These are phyloP conservation scores for Drosophila cognata DNA, from an alignment of 2,888 invertebrate species.

Conservation along the genomic window DNA sequence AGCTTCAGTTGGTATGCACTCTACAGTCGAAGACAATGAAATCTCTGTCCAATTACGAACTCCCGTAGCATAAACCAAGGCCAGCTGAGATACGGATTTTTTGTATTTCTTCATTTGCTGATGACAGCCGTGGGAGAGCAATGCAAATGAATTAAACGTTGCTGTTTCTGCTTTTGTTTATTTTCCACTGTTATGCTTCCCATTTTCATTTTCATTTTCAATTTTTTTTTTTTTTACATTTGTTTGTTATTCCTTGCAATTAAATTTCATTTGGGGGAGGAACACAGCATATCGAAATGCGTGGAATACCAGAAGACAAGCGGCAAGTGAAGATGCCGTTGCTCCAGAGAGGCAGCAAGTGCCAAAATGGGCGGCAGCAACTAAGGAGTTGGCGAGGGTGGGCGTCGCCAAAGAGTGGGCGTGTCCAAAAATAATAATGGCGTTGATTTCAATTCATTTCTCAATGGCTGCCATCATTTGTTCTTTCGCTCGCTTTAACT, in stretches of 20 bases:
- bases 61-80: conserved; percentile 42
- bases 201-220: not conserved
- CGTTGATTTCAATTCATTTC: conserved; percentile 72
- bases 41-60: conserved; percentile 55
- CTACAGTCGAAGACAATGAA: conserved; percentile 30
- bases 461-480: conserved; percentile 53
- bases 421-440: conserved; percentile 66
- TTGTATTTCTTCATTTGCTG: conserved; percentile 56
- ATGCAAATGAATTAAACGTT: conserved; percentile 57
- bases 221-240: conserved; percentile 28
- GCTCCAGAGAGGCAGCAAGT: conserved; percentile 12
- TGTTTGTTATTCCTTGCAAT: conserved; percentile 67
- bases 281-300: conserved; percentile 43
- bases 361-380: conserved; percentile 4
- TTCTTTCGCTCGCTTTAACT: conserved; percentile 30
- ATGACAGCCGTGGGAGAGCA: conserved; percentile 43
- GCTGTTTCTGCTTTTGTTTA: conserved; percentile 22
- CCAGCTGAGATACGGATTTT: conserved; percentile 32
- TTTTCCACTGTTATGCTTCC: conserved; percentile 14
- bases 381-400: not conserved
- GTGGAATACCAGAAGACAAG: conserved; percentile 30
- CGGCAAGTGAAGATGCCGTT: conserved; percentile 24
- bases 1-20: conserved; percentile 26
- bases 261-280: conserved; percentile 66
- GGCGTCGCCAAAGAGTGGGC: conserved; percentile 2